phyloP scores from a whole-genome alignment of 2,113 vertebrate genomes.

The Atractosteus spatula region DNA sequence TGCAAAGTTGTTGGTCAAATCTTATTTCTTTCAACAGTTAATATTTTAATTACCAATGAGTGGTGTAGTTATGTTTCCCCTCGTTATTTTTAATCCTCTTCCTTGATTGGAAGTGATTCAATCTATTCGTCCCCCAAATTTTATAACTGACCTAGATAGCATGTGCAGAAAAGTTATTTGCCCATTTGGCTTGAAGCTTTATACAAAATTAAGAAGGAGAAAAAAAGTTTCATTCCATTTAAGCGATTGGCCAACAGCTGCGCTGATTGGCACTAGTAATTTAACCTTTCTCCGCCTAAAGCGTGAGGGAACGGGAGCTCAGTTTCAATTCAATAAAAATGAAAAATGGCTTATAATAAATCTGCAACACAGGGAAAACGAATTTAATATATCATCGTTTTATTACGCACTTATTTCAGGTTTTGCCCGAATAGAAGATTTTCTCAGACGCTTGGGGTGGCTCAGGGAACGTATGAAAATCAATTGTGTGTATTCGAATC shows the following conservation, averaged over 20 bases:
- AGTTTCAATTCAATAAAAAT: slow-evolving; percentile 75
- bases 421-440: slow-evolving; percentile 74
- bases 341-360: slow-evolving; percentile 76
- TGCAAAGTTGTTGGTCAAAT: not conserved
- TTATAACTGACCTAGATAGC: not conserved
- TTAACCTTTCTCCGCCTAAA: slow-evolving; percentile 61
- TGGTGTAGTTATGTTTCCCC: no score
- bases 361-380: slow-evolving; percentile 68
- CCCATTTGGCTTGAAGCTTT: slow-evolving; percentile 6
- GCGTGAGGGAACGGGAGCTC: slow-evolving; percentile 50
- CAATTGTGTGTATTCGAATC: slow-evolving; percentile 70
- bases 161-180: not conserved
- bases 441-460: slow-evolving; percentile 69
- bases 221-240: slow-evolving; percentile 30
- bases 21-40: not conserved
- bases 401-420: slow-evolving; percentile 80
- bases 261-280: slow-evolving; percentile 68
- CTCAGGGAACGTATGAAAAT: slow-evolving; percentile 78
- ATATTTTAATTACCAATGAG: no score
- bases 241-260: slow-evolving; percentile 31
- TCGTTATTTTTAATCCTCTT: not conserved
- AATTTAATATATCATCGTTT: slow-evolving; percentile 79
- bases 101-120: not conserved
- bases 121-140: not conserved
- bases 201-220: slow-evolving; percentile 23